A percentile compares a stretch with the other conserved stretches of the same genome.
These are phyloP conservation scores for Harpagoxenus sublaevis DNA, from an alignment of 2,888 invertebrate genomes.

Conservation along the genomic window DNA sequence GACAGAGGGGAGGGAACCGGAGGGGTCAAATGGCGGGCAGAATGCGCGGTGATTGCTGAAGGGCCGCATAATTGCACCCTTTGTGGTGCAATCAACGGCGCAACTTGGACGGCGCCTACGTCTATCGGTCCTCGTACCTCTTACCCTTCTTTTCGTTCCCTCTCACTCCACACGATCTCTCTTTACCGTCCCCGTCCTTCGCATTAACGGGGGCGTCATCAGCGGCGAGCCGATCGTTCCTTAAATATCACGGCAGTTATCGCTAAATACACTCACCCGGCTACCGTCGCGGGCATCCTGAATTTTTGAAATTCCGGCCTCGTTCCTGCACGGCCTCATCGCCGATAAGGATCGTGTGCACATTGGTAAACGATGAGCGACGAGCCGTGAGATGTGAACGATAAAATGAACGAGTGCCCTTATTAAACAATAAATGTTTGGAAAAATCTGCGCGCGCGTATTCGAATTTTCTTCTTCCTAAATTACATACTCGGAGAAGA, in stretches of 20 bases:
- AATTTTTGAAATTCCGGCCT: conserved; percentile 57
- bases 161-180: conserved; percentile 20
- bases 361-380: conserved; percentile 39
- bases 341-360: conserved; percentile 7
- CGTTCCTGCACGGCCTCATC: not conserved
- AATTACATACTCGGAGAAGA: not conserved
- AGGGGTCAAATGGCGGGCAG: conserved; percentile 85
- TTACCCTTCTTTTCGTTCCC: conserved; percentile 63
- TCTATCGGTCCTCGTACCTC: conserved; percentile 76
- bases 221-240: conserved; percentile 66
- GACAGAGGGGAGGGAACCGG: conserved; percentile 63
- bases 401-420: not conserved
- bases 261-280: conserved; percentile 64
- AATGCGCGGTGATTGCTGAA: conserved; percentile 86
- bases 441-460: not conserved
- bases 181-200: conserved; percentile 11
- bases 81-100: conserved; percentile 86
- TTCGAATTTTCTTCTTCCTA: conserved; percentile 1
- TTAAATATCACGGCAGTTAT: conserved; percentile 70
- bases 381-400: conserved; percentile 20
- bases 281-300: conserved; percentile 32
- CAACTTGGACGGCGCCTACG: conserved; percentile 84
- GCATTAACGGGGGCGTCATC: conserved; percentile 61
- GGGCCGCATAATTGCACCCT: conserved; percentile 86
- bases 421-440: not conserved